Percentiles rank a stretch among this genome's conserved stretches.
Conservation (phyloP, 2,113 vertebrate genomes). For the Varanus komodoensis region DNA sequence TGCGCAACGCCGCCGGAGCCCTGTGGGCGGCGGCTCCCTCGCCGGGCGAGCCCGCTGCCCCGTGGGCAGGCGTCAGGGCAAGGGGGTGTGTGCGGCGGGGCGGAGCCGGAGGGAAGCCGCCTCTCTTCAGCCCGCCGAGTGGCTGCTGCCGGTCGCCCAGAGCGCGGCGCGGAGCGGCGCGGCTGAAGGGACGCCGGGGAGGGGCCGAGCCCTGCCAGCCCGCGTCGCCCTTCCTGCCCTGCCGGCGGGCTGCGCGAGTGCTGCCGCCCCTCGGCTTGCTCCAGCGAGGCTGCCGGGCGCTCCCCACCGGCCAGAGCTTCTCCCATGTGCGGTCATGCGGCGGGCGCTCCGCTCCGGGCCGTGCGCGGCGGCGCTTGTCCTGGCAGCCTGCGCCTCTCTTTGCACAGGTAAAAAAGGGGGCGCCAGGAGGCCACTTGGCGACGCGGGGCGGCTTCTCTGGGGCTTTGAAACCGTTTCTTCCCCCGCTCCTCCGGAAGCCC, state of each 20-base stretch:
- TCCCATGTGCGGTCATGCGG: slow-evolving; percentile 64
- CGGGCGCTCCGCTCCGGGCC: slow-evolving; percentile 37
- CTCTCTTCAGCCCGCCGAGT: slow-evolving; percentile 1
- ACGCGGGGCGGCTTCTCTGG: no score
- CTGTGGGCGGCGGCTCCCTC: background rate
- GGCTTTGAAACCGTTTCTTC: background rate
- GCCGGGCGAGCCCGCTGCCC: background rate
- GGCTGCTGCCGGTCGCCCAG: slow-evolving; percentile 1
- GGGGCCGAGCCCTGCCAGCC: slow-evolving; percentile 42
- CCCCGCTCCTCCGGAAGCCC: background rate
- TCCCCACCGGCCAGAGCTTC: slow-evolving; percentile 20
- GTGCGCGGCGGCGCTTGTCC: slow-evolving; percentile 63
- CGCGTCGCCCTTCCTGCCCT: slow-evolving; percentile 5
- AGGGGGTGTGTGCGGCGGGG: slow-evolving; percentile 4
- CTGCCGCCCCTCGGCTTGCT: background rate
- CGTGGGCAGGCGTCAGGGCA: background rate
- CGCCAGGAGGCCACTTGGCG: background rate
- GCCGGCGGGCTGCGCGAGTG: background rate
- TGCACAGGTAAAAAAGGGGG: slow-evolving; percentile 71
- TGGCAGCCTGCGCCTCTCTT: slow-evolving; percentile 57
- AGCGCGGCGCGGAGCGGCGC: slow-evolving; percentile 10
- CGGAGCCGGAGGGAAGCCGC: background rate
- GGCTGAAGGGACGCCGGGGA: slow-evolving; percentile 8
- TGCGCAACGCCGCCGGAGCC: background rate
- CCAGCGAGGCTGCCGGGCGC: slow-evolving; percentile 7